phyloP scores from a whole-genome alignment of 2,888 invertebrate species.

The Pegoplata infirma region DNA sequence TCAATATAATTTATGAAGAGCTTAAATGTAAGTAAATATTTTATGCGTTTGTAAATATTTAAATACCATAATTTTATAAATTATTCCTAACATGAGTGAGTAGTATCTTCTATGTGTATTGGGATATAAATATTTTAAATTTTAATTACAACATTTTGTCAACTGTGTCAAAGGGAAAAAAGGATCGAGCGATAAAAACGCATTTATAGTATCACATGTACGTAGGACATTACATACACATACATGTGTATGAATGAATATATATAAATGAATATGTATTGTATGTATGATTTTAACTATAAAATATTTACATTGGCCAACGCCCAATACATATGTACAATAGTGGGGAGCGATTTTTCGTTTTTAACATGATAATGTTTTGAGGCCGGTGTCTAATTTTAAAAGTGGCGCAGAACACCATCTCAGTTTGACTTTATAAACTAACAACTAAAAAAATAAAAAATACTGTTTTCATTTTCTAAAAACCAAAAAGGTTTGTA shows the following conservation, averaged over 20 bases:
- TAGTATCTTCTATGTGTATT: too few species aligned
- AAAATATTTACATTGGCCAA: constrained; percentile 59
- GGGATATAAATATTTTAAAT: constrained; percentile 38
- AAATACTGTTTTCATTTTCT: too few species aligned
- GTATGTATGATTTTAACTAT: constrained; percentile 38
- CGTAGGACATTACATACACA: neutral
- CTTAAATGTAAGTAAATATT: neutral
- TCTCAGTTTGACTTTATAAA: too few species aligned
- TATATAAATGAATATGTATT: too few species aligned
- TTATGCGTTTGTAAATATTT: neutral
- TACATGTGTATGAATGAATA: constrained; percentile 10
- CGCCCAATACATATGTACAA: constrained; percentile 55
- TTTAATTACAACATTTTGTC: constrained; percentile 58
- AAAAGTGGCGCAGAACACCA: too few species aligned
- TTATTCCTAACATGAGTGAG: neutral
- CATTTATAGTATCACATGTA: too few species aligned
- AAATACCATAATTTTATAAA: neutral
- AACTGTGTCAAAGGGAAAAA: constrained; percentile 55
- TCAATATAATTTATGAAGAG: neutral
- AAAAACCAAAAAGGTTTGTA: too few species aligned
- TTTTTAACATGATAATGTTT: too few species aligned
- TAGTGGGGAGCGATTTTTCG: too few species aligned
- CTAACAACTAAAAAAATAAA: too few species aligned
- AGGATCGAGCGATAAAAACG: constrained; percentile 43
- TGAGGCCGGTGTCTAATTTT: too few species aligned